phyloP scores from a whole-genome alignment of 2,113 vertebrate genomes.

The Meriones unguiculatus region DNA sequence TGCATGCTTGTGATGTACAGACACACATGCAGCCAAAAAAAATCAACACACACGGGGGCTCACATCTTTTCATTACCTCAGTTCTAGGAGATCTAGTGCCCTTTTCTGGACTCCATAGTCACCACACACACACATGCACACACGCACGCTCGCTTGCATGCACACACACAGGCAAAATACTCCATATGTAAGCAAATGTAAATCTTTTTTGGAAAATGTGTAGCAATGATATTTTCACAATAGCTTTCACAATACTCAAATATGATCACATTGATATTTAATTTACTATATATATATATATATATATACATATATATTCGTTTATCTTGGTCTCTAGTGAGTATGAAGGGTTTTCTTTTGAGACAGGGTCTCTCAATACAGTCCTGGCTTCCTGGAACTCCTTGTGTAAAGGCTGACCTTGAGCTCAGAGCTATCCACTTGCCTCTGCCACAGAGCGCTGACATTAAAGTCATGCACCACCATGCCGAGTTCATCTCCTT shows the following conservation, averaged over 20 bases:
- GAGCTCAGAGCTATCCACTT: background rate
- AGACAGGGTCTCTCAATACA: background rate
- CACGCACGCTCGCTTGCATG: background rate
- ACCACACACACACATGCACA: background rate
- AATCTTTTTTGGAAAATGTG: background rate
- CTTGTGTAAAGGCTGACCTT: background rate
- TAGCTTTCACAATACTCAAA: background rate
- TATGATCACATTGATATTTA: background rate
- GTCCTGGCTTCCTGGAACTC: background rate
- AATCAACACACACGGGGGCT: background rate
- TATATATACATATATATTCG: background rate
- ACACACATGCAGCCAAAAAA: background rate
- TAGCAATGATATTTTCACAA: conserved; percentile 10
- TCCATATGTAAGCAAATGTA: background rate
- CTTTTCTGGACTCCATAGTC: background rate
- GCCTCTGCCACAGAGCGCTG: background rate
- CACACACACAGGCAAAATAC: background rate
- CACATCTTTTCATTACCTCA: background rate
- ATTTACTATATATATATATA: background rate
- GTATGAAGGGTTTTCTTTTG: background rate
- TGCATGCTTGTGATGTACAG: background rate
- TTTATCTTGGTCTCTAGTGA: conserved; percentile 58
- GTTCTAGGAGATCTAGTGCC: background rate
- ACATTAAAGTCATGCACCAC: background rate
- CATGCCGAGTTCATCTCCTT: background rate